Conservation (phyloP, 2,113 vertebrate genomes). For the Microtus montanus region DNA sequence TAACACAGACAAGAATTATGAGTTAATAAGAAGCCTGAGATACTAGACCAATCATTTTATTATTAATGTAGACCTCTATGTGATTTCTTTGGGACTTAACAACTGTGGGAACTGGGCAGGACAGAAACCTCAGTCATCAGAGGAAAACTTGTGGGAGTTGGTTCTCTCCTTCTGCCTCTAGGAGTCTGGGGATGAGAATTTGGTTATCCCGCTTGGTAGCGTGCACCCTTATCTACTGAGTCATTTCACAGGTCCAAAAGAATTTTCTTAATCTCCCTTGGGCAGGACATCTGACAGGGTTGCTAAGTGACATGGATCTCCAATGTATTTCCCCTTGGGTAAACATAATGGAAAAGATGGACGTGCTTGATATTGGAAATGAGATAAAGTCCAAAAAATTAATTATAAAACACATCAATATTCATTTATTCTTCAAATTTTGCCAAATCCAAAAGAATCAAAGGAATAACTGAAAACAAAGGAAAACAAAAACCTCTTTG, state of each 20-base stretch:
- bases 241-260: background rate
- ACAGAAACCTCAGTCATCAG: background rate
- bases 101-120: too few species aligned
- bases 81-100: too few species aligned
- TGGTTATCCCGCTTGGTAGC: background rate
- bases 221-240: background rate
- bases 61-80: too few species aligned
- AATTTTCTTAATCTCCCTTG: background rate
- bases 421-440: background rate
- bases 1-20: too few species aligned
- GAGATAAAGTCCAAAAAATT: background rate
- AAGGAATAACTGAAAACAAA: background rate
- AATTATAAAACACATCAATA: constrained; percentile 14
- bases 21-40: too few species aligned
- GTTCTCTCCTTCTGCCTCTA: background rate
- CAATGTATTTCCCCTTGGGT: background rate
- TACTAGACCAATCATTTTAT: too few species aligned
- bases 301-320: background rate
- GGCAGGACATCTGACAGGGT: background rate
- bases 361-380: background rate
- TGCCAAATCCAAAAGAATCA: background rate
- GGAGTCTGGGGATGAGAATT: too few species aligned
- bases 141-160: background rate
- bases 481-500: background rate
- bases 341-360: background rate